A percentile compares a stretch with the other conserved stretches of the same genome.
Evolutionary conservation across 2,888 invertebrate genomes (phyloP).

Genomic region (Trachelus stipa): DNA sequence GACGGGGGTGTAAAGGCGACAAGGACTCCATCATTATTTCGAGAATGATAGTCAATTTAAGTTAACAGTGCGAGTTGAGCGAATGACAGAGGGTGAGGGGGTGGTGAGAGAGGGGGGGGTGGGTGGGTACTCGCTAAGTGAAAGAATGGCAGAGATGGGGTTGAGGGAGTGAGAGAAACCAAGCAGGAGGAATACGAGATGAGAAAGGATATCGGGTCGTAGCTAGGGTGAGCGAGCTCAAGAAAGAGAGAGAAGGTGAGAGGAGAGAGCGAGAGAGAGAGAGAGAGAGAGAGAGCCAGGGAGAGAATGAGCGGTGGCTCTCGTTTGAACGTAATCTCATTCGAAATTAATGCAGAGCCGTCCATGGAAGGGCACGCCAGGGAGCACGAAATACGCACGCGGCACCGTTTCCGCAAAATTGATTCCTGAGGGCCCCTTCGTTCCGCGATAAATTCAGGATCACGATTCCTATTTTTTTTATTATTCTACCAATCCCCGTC

Average conservation of each 20-base stretch:
- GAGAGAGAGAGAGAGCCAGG: neutral
- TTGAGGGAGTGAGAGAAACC: constrained; percentile 14
- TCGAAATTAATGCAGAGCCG: constrained; percentile 45
- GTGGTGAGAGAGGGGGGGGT: too few species aligned
- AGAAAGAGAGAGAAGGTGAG: too few species aligned
- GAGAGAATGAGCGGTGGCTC: constrained; percentile 19
- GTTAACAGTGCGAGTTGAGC: constrained; percentile 40
- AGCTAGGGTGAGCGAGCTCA: neutral
- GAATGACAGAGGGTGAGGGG: neutral
- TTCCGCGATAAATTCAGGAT: neutral
- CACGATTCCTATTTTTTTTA: neutral
- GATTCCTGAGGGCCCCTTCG: constrained; percentile 4
- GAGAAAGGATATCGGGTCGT: neutral
- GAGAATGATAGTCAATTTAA: constrained; percentile 54
- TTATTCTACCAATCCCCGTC: neutral
- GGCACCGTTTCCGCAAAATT: constrained; percentile 5
- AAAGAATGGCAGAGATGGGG: neutral
- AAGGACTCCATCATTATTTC: constrained; percentile 46
- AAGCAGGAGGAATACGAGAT: neutral
- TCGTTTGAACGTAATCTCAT: constrained; percentile 41
- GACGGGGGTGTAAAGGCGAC: constrained; percentile 37
- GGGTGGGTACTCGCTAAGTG: neutral
- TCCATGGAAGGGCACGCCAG: constrained; percentile 13
- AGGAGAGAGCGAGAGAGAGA: neutral
- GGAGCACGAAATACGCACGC: neutral